Base-by-base conservation (phyloP, 2,888 invertebrate species). In the Drosophila lutescens region DNA sequence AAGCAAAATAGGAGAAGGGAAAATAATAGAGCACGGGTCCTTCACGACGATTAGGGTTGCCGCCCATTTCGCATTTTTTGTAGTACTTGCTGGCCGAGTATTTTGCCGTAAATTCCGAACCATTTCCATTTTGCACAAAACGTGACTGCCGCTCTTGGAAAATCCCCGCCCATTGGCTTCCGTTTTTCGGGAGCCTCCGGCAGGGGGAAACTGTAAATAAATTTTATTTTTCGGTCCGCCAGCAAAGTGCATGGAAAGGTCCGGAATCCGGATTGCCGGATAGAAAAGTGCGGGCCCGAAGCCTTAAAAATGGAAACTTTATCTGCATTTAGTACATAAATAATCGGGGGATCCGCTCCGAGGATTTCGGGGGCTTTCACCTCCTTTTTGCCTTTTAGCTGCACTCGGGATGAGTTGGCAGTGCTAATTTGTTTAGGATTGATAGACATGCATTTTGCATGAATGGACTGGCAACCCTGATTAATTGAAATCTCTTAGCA, bases 261-360 rank as follows among this genome's bases (percentile, higher is more conserved):
- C 43, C 51, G 50, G 54, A 47, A 13, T 38, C 2, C 10, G 54
- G 68, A 53, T 44, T 54, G 17, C 43, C 23, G 44, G 23, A 23
- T 34, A 34, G 38, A 50, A 10, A 36, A 47, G 38, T 13, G 40
- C 74, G 20, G 41, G 36, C 17, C 46, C 55, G 58, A 60, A 40
- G 23, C 57, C 69, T 47, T 59, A 53, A 65, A 66, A 74, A 73
- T 70, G 61, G 41, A 73, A 73, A 70, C 76, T 81, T 78, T 80
- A 79, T 79, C 81, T 81, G 79, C 79, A 79, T 79, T 80, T 76
- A 75, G 79, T 76, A 62, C 67, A 78, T 79, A 81, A 79, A 79
- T 79, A 79, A 78, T 68, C 66, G 62, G 55, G 61, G 12, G 9
- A 17, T 40, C 32, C 8, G 32, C 26, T 10, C 23, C 15, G 50